phyloP scores from a whole-genome alignment of 1,140 invertebrate genomes.

The Aplysia californica region DNA sequence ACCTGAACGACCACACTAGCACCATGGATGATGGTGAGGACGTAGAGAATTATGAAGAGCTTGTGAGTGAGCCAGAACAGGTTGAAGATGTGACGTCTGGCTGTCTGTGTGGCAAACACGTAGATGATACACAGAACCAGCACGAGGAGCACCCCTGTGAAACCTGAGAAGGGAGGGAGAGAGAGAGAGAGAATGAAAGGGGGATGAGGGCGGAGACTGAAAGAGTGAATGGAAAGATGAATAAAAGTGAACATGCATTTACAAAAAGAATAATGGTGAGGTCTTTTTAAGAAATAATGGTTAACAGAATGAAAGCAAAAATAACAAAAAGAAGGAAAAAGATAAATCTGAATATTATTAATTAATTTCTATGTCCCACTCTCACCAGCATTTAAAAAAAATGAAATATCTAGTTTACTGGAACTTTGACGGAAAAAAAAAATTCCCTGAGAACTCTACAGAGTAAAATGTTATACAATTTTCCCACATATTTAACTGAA shows the following conservation, averaged over 20 bases:
- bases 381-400: no score
- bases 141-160: slow-evolving; percentile 95
- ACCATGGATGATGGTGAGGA: slow-evolving; percentile 92
- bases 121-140: slow-evolving; percentile 93
- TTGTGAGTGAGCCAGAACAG: slow-evolving; percentile 96
- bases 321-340: no score
- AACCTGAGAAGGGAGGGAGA: slow-evolving; percentile 75
- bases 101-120: slow-evolving; percentile 95
- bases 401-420: no score
- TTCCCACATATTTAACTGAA: no score
- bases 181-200: no score
- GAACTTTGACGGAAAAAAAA: no score
- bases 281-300: background rate
- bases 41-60: slow-evolving; percentile 90
- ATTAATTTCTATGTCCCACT: no score
- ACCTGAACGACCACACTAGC: slow-evolving; percentile 89
- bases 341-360: no score
- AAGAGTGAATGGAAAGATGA: background rate
- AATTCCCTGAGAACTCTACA: no score
- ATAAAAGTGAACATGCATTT: background rate
- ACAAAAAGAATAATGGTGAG: background rate
- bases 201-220: background rate
- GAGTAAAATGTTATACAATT: no score
- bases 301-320: background rate
- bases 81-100: slow-evolving; percentile 81